These are phyloP conservation scores for Caerostris extrusa DNA, from an alignment of 1,140 invertebrate genomes.

Conservation along the genomic window DNA sequence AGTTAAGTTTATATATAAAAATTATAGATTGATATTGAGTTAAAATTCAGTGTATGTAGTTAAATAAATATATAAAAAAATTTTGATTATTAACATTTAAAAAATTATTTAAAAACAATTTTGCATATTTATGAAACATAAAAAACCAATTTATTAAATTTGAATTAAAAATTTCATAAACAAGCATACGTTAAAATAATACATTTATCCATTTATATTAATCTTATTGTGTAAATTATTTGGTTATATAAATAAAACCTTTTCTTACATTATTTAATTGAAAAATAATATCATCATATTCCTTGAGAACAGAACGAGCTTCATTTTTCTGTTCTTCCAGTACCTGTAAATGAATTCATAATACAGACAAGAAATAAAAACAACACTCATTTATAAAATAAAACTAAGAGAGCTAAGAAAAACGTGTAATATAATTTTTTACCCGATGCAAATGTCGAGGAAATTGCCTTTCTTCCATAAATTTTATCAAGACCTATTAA, in stretches of 20 bases:
- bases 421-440: not conserved
- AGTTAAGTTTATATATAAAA: too few relatives aligned
- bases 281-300: slow-evolving; percentile 52
- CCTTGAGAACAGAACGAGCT: not conserved
- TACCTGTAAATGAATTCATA: slow-evolving; percentile 9
- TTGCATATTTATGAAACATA: too few relatives aligned
- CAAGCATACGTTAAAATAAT: too few relatives aligned
- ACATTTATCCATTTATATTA: not conserved
- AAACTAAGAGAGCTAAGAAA: too few relatives aligned
- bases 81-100: too few relatives aligned
- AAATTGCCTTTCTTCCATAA: slow-evolving; percentile 34
- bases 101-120: too few relatives aligned
- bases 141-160: too few relatives aligned
- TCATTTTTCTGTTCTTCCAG: slow-evolving; percentile 36
- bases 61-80: too few relatives aligned
- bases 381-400: not conserved
- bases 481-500: not conserved
- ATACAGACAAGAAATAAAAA: too few relatives aligned
- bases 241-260: not conserved
- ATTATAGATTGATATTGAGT: too few relatives aligned
- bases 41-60: too few relatives aligned
- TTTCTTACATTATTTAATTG: slow-evolving; percentile 26
- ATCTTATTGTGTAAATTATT: not conserved
- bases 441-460: slow-evolving; percentile 29
- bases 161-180: too few relatives aligned